phyloP scores from a whole-genome alignment of 2,888 invertebrate genomes.

The Lomographa bimaculata region DNA sequence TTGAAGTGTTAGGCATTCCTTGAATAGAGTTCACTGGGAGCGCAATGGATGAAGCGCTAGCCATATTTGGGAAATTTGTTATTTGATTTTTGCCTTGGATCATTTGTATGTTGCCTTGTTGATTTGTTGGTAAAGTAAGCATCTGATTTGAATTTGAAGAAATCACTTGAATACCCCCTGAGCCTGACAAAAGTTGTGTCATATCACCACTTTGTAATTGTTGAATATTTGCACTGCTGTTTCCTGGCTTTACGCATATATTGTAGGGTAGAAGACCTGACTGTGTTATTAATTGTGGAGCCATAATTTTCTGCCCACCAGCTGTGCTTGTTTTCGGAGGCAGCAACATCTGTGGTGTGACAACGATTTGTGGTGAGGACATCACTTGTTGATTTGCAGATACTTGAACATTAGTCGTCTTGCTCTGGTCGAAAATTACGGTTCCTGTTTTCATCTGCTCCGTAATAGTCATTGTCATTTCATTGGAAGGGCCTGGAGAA shows the following conservation, averaged over 20 bases:
- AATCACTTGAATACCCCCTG: conserved; percentile 78
- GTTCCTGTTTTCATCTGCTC: conserved; percentile 79
- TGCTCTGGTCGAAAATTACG: conserved; percentile 75
- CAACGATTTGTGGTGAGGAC: conserved; percentile 78
- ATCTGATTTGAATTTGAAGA: conserved; percentile 81
- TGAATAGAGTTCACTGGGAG: conserved; percentile 77
- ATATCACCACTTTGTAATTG: conserved; percentile 75
- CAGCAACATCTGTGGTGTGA: conserved; percentile 77
- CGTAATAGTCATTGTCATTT: conserved; percentile 79
- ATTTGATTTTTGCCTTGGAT: conserved; percentile 76
- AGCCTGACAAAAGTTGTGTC: conserved; percentile 70
- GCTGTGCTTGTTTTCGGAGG: conserved; percentile 73
- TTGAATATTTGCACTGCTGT: conserved; percentile 66
- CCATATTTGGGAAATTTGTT: conserved; percentile 75
- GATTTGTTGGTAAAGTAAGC: conserved; percentile 72
- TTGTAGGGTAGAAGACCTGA: conserved; percentile 73
- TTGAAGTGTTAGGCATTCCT: conserved; percentile 72
- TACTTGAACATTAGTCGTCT: conserved; percentile 75
- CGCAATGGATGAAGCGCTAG: conserved; percentile 76
- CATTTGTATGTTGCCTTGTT: conserved; percentile 64
- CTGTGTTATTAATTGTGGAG: conserved; percentile 75
- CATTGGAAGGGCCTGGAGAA: conserved; percentile 77
- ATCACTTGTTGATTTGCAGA: conserved; percentile 72
- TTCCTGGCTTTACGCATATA: conserved; percentile 77
- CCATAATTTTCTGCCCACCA: conserved; percentile 67